Conservation (phyloP, 2,888 invertebrate genomes). For the Sycophila texana region DNA sequence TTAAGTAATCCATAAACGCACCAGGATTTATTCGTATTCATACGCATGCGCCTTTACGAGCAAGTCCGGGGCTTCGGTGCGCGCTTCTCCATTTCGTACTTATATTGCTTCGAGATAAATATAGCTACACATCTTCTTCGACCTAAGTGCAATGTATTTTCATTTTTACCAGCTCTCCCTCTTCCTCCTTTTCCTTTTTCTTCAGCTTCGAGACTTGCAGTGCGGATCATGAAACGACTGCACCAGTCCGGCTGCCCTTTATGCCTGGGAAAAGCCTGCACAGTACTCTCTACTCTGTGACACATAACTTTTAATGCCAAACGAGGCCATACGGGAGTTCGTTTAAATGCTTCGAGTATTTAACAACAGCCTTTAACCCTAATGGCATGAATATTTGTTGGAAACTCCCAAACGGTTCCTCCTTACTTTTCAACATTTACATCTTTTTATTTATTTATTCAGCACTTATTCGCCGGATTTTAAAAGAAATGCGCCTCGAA, state of each 20-base stretch:
- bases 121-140: constrained; percentile 63
- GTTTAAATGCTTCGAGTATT: constrained; percentile 51
- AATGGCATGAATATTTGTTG: constrained; percentile 50
- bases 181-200: constrained; percentile 2
- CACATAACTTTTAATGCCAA: constrained; percentile 54
- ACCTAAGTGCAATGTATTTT: constrained; percentile 58
- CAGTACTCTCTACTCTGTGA: constrained; percentile 37
- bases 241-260: constrained; percentile 25
- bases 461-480: constrained; percentile 2
- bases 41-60: constrained; percentile 71
- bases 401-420: not conserved
- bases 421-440: too few relatives aligned
- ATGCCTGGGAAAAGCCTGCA: constrained; percentile 48
- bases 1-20: constrained; percentile 75
- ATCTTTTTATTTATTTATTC: constrained; percentile 21
- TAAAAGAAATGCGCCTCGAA: not conserved
- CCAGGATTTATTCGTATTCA: constrained; percentile 74
- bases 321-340: constrained; percentile 51
- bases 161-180: constrained; percentile 43
- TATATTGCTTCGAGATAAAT: constrained; percentile 61
- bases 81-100: constrained; percentile 60
- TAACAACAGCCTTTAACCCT: constrained; percentile 49
- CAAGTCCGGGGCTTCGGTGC: constrained; percentile 53
- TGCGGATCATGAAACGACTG: constrained; percentile 24
- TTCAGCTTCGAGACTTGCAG: constrained; percentile 39